Conservation (phyloP, 2,113 vertebrate species). For the Strix aluco region DNA sequence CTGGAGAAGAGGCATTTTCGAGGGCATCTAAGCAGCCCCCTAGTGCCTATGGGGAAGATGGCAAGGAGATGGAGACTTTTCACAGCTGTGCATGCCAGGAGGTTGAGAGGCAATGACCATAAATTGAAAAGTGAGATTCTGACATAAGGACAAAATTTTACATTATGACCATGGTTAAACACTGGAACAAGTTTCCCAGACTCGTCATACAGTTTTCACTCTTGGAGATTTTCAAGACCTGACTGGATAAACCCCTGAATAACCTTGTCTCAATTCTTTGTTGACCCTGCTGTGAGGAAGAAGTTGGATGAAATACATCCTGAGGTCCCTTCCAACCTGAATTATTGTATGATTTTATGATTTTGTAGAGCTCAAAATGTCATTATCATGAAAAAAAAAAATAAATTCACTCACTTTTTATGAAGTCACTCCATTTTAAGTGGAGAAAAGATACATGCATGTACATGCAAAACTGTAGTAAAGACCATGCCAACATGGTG, state of each 20-base stretch:
- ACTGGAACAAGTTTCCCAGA: not conserved
- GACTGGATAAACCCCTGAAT: not conserved
- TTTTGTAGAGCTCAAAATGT: not conserved
- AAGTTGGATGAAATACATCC: not conserved
- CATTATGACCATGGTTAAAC: not conserved
- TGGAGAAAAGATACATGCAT: not conserved
- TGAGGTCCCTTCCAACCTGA: not conserved
- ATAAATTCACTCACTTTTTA: not conserved
- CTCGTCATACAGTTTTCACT: accelerated
- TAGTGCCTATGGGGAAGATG: not conserved
- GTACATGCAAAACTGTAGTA: not conserved
- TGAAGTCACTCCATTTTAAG: not conserved
- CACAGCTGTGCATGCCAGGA: not conserved
- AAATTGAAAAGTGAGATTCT: not conserved
- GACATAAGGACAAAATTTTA: not conserved
- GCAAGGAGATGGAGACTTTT: not conserved
- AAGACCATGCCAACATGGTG: not conserved
- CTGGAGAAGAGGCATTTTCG: not conserved
- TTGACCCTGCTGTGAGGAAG: not conserved
- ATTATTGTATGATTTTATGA: not conserved
- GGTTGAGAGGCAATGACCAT: not conserved
- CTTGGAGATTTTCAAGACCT: not conserved
- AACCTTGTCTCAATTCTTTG: not conserved
- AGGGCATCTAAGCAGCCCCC: not conserved
- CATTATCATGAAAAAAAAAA: not conserved